These are phyloP conservation scores for Galaxias olidus DNA, from an alignment of 2,797 vertebrate species.

Conservation along the genomic window DNA sequence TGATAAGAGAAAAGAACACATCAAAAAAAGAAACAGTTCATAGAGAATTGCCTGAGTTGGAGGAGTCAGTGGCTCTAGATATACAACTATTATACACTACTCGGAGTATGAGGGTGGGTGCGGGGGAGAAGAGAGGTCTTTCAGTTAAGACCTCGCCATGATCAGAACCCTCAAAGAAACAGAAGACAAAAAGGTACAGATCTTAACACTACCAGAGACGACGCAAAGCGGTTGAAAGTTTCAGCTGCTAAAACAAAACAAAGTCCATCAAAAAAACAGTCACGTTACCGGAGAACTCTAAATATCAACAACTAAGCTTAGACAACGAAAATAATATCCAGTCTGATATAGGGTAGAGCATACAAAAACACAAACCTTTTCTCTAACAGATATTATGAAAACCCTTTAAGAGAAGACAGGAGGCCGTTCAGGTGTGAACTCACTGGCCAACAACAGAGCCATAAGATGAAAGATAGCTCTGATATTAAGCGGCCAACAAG, in stretches of 20 bases:
- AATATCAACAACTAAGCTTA: slow-evolving; percentile 6
- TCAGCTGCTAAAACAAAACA: slow-evolving; percentile 14
- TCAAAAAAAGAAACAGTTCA: slow-evolving; percentile 15
- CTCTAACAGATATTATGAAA: not conserved
- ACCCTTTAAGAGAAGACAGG: slow-evolving; percentile 20
- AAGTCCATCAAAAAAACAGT: slow-evolving; percentile 11
- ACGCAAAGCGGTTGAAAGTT: not conserved
- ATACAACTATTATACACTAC: slow-evolving; percentile 21
- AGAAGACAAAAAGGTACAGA: slow-evolving; percentile 7
- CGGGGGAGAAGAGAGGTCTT: not conserved
- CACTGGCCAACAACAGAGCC: slow-evolving; percentile 28
- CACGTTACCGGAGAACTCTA: not conserved
- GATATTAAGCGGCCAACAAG: no score
- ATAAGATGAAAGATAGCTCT: no score
- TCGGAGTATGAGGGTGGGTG: slow-evolving; percentile 7
- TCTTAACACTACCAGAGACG: not conserved
- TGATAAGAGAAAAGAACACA: slow-evolving; percentile 42
- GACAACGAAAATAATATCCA: slow-evolving; percentile 1
- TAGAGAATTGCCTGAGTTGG: slow-evolving; percentile 54
- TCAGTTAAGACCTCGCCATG: not conserved
- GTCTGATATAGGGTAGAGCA: not conserved
- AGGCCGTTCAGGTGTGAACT: slow-evolving; percentile 80
- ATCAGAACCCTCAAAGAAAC: slow-evolving; percentile 18
- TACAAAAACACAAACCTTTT: not conserved
- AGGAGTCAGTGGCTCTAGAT: slow-evolving; percentile 40